phyloP scores from a whole-genome alignment of 2,113 vertebrate genomes.

The Melanocharis versteri region DNA sequence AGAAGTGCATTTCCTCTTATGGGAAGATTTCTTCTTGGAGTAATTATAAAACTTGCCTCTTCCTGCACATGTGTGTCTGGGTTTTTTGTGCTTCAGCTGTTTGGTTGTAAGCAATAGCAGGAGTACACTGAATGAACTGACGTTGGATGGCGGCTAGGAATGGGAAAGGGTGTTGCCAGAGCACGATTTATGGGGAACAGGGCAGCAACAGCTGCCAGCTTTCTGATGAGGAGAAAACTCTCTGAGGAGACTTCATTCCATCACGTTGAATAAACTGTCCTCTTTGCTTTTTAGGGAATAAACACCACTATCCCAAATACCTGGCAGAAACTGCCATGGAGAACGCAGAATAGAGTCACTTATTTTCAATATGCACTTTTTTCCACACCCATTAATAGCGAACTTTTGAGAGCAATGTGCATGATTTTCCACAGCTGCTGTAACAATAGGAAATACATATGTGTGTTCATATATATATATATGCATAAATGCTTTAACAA shows the following conservation, averaged over 20 bases:
- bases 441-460: neutral
- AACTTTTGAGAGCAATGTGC: neutral
- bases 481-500: neutral
- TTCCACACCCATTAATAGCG: accelerated
- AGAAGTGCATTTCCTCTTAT: neutral
- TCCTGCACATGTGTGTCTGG: neutral
- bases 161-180: neutral
- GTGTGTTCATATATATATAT: accelerated
- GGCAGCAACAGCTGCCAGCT: neutral
- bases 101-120: neutral
- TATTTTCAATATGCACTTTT: neutral
- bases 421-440: neutral
- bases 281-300: neutral
- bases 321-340: neutral
- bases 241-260: neutral
- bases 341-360: neutral
- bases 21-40: neutral
- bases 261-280: neutral
- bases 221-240: neutral
- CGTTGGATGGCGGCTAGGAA: neutral
- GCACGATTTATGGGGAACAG: neutral
- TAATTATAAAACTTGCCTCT: neutral
- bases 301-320: neutral
- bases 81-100: neutral
- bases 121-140: neutral